A percentile compares a stretch with the other conserved stretches of the same genome.
These are phyloP conservation scores for Lumbricus terrestris DNA, from an alignment of 2,888 invertebrate species.

Conservation along the genomic window DNA sequence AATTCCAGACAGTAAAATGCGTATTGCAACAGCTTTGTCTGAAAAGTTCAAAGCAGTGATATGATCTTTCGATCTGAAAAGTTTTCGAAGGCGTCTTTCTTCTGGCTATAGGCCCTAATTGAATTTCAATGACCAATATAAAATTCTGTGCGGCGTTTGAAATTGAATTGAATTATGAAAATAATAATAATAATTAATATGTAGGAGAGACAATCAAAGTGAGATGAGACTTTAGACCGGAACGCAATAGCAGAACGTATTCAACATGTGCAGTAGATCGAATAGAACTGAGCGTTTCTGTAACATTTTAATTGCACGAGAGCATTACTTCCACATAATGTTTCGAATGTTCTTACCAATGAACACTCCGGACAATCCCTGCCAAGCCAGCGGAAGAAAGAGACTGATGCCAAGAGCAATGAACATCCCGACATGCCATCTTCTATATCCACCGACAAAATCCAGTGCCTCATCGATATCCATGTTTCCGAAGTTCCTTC, in stretches of 20 bases:
- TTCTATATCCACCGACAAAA: conserved; percentile 26
- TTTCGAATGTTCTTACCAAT: conserved; percentile 22
- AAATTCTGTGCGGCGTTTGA: no score
- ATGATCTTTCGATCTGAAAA: no score
- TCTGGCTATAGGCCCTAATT: no score
- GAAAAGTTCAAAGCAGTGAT: no score
- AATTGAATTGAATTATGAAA: no score
- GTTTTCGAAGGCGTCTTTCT: no score
- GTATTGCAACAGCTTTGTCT: no score
- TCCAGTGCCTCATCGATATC: conserved; percentile 29
- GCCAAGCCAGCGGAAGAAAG: conserved; percentile 21
- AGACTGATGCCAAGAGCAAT: conserved; percentile 13
- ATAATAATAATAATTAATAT: no score
- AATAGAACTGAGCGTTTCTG: neutral
- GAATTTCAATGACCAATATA: no score
- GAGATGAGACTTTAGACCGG: neutral
- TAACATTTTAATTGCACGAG: neutral
- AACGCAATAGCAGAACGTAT: neutral
- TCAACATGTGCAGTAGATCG: neutral
- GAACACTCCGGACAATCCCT: conserved; percentile 24
- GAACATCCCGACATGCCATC: conserved; percentile 27
- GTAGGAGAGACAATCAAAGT: neutral
- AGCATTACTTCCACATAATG: neutral
- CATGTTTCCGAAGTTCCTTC: neutral
- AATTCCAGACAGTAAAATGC: no score